Evolutionary conservation across 2,888 invertebrate species (phyloP).

Genomic region (Aelia acuminata): DNA sequence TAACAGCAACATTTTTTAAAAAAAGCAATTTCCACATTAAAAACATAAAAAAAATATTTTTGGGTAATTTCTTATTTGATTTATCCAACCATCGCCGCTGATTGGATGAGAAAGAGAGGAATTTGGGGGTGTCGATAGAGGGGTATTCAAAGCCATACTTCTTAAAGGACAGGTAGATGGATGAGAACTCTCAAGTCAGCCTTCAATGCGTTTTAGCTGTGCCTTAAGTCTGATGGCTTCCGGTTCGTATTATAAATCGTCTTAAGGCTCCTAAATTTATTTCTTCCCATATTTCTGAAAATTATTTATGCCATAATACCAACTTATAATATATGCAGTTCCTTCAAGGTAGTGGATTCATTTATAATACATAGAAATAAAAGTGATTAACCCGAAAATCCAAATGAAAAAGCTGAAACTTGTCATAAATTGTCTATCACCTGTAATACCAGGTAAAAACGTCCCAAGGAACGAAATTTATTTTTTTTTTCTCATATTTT

Average conservation of each 20-base stretch:
- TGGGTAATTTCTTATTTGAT: not conserved
- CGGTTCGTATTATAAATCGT: not conserved
- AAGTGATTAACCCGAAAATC: too few species aligned
- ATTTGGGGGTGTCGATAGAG: not conserved
- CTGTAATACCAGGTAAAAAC: too few species aligned
- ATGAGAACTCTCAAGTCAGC: not conserved
- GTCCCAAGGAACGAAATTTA: too few species aligned
- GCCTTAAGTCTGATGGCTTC: not conserved
- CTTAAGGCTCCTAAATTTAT: not conserved
- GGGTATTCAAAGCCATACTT: not conserved
- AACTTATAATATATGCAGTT: not conserved
- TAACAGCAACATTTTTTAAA: too few species aligned
- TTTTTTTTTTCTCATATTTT: too few species aligned
- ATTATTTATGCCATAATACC: not conserved
- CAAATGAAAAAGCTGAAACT: too few species aligned
- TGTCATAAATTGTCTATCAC: too few species aligned
- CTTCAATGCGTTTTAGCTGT: not conserved
- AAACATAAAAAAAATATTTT: not conserved
- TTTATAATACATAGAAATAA: too few species aligned
- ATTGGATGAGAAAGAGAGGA: not conserved
- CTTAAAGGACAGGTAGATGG: conserved; percentile 1
- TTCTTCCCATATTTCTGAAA: not conserved
- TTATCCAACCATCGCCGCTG: not conserved
- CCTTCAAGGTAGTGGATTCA: too few species aligned
- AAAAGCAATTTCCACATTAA: too few species aligned